A percentile compares a stretch with the other conserved stretches of the same genome.
Conservation (phyloP, 2,888 invertebrate genomes). For the Caenorhabditis sp. region DNA sequence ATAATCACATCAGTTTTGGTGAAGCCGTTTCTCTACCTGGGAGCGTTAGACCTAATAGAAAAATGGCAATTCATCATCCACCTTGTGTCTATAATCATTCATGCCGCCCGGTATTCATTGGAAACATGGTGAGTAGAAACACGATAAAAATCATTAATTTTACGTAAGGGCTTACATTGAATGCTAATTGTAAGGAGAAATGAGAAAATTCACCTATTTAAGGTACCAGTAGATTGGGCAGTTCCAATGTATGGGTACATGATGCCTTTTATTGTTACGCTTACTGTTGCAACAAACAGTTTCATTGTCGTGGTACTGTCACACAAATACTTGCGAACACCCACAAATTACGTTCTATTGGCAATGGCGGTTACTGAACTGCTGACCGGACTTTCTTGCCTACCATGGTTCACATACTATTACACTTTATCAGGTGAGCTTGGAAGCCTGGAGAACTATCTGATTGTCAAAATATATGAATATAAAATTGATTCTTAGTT, state of each 20-base stretch:
- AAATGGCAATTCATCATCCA: constrained; percentile 58
- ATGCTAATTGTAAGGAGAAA: neutral
- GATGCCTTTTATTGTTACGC: constrained; percentile 80
- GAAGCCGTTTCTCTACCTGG: too few relatives aligned
- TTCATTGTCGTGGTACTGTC: constrained; percentile 81
- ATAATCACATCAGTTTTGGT: neutral
- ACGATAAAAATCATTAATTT: too few relatives aligned
- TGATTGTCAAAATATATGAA: too few relatives aligned
- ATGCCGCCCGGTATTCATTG: constrained; percentile 74
- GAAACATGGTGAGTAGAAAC: constrained; percentile 62
- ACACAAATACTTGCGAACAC: constrained; percentile 78
- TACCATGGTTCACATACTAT: constrained; percentile 83
- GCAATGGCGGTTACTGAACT: constrained; percentile 81
- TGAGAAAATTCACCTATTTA: constrained; percentile 40
- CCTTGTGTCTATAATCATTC: constrained; percentile 66
- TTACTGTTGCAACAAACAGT: constrained; percentile 78
- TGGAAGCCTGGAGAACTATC: too few relatives aligned
- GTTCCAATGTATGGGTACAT: constrained; percentile 80
- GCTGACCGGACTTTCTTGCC: constrained; percentile 78
- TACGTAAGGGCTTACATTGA: too few relatives aligned
- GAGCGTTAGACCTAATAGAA: neutral
- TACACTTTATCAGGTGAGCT: constrained; percentile 80
- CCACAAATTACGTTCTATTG: constrained; percentile 80
- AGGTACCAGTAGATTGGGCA: constrained; percentile 80
- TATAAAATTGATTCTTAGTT: too few relatives aligned